Conservation (phyloP, 1,140 invertebrate genomes). For the Charaxes varanes region DNA sequence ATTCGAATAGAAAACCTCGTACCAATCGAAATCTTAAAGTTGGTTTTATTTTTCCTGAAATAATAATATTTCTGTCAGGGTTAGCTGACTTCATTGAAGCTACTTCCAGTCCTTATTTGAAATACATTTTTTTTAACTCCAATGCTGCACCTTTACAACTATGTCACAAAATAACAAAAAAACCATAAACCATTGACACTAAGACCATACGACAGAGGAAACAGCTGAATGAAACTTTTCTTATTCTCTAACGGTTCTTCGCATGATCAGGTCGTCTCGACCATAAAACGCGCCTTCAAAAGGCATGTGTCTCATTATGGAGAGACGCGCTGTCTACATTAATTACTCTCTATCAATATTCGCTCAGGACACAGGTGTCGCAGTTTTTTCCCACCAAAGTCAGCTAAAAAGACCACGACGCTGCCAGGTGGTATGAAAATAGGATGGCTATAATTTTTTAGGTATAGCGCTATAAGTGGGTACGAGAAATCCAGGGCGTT, state of each 20-base stretch:
- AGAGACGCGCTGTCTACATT: constrained; percentile 5
- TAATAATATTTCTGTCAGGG: no score
- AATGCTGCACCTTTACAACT: background rate
- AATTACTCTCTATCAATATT: constrained; percentile 25
- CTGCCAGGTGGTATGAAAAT: constrained; percentile 17
- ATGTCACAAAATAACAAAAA: background rate
- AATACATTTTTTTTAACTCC: background rate
- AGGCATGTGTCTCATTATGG: constrained; percentile 16
- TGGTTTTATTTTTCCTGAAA: no score
- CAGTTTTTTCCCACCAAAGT: constrained; percentile 17
- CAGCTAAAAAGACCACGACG: constrained; percentile 13
- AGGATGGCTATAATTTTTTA: background rate
- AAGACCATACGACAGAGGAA: constrained; percentile 6
- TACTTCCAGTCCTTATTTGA: no score
- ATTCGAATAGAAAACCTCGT: no score
- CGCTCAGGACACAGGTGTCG: constrained; percentile 24
- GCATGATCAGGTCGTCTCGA: background rate
- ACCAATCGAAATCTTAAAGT: no score
- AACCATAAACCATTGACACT: background rate
- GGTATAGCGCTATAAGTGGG: no score
- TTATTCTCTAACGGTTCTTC: constrained; percentile 14
- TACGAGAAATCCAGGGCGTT: no score
- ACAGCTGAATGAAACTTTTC: constrained; percentile 13
- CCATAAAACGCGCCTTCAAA: constrained; percentile 13
- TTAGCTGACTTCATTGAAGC: no score